Evolutionary conservation across 2,113 vertebrate species (phyloP).

Genomic region (Apteryx owenii): DNA sequence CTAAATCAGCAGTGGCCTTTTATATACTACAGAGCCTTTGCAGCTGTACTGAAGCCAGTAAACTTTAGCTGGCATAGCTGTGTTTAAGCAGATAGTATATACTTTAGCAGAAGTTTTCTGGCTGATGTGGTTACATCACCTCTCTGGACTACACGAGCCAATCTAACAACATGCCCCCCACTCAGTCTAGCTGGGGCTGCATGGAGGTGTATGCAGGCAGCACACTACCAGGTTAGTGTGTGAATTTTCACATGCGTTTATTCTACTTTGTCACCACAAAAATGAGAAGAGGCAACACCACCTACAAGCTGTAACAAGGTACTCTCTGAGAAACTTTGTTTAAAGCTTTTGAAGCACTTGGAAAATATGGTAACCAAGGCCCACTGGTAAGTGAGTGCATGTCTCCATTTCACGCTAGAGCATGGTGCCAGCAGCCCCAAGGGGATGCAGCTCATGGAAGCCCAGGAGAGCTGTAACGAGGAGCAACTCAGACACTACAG

Average conservation of each 20-base stretch:
- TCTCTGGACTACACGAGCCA: not conserved
- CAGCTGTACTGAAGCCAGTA: not conserved
- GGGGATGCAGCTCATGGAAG: not conserved
- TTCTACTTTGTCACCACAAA: not conserved
- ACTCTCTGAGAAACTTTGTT: fast-evolving
- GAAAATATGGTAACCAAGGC: not conserved
- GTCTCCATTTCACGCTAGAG: not conserved
- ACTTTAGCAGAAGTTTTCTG: not conserved
- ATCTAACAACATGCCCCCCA: not conserved
- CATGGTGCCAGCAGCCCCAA: not conserved
- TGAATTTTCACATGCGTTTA: not conserved
- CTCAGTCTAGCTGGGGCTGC: not conserved
- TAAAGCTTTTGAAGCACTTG: not conserved
- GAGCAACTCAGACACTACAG: fast-evolving
- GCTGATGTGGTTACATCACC: not conserved
- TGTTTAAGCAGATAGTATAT: not conserved
- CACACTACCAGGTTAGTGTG: not conserved
- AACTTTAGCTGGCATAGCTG: not conserved
- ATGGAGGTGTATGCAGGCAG: not conserved
- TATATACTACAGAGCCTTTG: not conserved
- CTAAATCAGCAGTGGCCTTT: not conserved
- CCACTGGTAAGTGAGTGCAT: fast-evolving
- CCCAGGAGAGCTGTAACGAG: fast-evolving
- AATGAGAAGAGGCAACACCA: not conserved
- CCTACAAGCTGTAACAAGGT: not conserved